Percentiles rank a stretch among this genome's conserved stretches.
Conservation (phyloP, 2,888 invertebrate genomes). For the Drosophila aldrichi region DNA sequence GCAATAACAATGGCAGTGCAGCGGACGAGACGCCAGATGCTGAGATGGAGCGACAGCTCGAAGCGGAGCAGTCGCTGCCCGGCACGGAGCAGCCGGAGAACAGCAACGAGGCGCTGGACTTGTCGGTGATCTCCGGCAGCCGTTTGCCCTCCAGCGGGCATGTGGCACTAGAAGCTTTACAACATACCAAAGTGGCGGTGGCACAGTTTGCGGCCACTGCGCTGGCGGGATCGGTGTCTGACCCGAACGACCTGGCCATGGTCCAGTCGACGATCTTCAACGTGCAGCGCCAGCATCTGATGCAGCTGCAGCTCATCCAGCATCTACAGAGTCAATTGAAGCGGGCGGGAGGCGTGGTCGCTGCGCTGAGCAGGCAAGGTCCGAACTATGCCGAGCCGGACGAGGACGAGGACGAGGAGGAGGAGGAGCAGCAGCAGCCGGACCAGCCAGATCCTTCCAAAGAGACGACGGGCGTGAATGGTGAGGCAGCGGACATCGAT, state of each 20-base stretch:
- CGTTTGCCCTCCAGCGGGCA: conserved; percentile 87
- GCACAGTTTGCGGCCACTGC: conserved; percentile 97
- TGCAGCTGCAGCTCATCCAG: conserved; percentile 97
- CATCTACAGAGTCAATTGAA: conserved; percentile 95
- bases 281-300: conserved; percentile 97
- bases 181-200: conserved; percentile 92
- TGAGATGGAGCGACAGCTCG: conserved; percentile 24
- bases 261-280: conserved; percentile 96
- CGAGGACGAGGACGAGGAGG: conserved; percentile 22
- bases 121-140: conserved; percentile 79
- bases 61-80: conserved; percentile 20
- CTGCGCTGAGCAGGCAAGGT: conserved; percentile 51
- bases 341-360: conserved; percentile 69
- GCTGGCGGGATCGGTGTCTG: conserved; percentile 86
- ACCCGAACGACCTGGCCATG: conserved; percentile 91
- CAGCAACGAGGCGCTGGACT: conserved; percentile 82
- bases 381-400: conserved; percentile 18
- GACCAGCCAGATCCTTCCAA: conserved; percentile 25
- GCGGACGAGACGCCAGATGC: conserved; percentile 30
- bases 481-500: conserved; percentile 23
- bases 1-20: conserved; percentile 80
- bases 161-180: conserved; percentile 96
- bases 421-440: conserved; percentile 10
- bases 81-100: conserved; percentile 56
- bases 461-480: conserved; percentile 15